Base-by-base conservation (phyloP, 1,140 invertebrate species). In the Ooceraea biroi region DNA sequence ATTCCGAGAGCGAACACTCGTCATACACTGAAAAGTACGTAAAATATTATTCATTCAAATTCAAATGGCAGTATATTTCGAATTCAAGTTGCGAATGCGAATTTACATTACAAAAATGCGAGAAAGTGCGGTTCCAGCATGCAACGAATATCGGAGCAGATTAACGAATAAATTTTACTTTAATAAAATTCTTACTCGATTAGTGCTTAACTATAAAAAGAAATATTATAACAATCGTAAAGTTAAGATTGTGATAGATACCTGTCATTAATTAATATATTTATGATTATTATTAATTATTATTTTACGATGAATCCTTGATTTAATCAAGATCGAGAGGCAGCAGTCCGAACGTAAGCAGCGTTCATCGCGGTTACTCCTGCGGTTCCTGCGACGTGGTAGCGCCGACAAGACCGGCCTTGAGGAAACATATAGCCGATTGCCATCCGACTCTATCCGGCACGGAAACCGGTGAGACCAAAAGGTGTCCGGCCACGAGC, bases 1-100 rank as follows among this genome's bases (percentile, higher is more conserved):
- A 93, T 72, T 94, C 93, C 25, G 93, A 94, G 68, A 94, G 94
- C 85, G 93, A 94, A 63, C 89, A 91, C 63, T 94, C 94, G 50
- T 94, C 93, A 19, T 94, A 91, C 61, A 93, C 92, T 14, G 93
- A 94, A 55, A 92, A 92, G 91, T 91, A 87, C 14, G 69, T 60
- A 46, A 22, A 50, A 50, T 58, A n/a, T 57, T 3, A 1, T 30
- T 74, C 27, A 60, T 55, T 77, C 52, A 52, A n/a, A 66, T 48
- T 22, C n/a, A 0, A 14, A 22, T 25, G 46, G 25, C 41, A 50
- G 11, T 22, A 14, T 65, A 41, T 7, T 27, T 27, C 5, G 7
- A 19, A 55, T 22, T 30, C 41, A 46, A 30, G 12, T 8, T 2
- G 61, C 5, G 22, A 63, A n/a, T n/a, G n/a, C 5, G 7, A 19